Conservation (phyloP, 2,113 vertebrate genomes). For the Colaptes auratus region DNA sequence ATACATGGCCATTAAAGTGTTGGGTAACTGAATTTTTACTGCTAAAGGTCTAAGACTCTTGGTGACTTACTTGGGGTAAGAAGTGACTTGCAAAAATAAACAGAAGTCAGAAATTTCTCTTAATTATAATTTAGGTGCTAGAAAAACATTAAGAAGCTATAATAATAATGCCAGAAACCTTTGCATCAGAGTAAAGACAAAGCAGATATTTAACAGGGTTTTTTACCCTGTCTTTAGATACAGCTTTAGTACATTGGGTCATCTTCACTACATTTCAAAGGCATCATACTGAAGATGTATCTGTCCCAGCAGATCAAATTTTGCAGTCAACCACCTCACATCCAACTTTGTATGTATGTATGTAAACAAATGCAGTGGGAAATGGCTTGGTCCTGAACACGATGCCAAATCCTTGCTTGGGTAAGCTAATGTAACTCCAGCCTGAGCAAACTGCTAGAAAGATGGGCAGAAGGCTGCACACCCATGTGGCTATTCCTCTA, state of each 20-base stretch:
- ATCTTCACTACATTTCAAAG: background rate
- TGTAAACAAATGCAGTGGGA: background rate
- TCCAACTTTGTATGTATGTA: accelerated
- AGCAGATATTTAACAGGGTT: background rate
- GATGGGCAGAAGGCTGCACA: background rate
- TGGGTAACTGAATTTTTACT: background rate
- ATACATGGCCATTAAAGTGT: background rate
- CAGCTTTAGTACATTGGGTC: background rate
- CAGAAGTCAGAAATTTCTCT: background rate
- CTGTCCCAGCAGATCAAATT: background rate
- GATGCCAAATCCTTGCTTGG: background rate
- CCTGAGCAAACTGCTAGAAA: background rate
- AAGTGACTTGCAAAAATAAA: background rate
- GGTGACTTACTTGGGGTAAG: background rate
- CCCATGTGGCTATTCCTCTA: background rate
- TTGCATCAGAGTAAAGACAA: background rate
- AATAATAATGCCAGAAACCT: background rate
- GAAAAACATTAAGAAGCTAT: background rate
- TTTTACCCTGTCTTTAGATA: background rate
- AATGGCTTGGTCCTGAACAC: background rate
- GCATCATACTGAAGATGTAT: background rate
- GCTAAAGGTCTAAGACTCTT: background rate
- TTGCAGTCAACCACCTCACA: background rate
- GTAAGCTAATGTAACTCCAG: background rate
- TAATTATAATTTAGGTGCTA: background rate